Conservation (phyloP, 2,113 vertebrate genomes). For the Uria aalge region DNA sequence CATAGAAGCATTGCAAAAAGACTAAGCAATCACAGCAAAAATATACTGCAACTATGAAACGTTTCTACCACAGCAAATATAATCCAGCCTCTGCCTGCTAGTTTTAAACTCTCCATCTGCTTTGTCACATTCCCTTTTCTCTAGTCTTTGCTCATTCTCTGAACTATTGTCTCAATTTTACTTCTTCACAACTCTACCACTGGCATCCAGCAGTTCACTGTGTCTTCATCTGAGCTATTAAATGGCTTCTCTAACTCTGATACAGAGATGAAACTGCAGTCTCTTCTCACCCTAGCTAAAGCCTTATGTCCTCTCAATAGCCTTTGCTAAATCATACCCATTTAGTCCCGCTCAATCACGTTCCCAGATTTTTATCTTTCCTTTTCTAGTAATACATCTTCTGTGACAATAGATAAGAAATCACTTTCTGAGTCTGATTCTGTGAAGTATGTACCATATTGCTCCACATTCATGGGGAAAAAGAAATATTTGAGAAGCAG, state of each 20-base stretch:
- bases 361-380: neutral
- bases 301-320: neutral
- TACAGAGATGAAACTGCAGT: neutral
- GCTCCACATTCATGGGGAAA: neutral
- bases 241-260: neutral
- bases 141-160: neutral
- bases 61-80: neutral
- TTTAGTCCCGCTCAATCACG: neutral
- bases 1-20: neutral
- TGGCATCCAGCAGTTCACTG: neutral
- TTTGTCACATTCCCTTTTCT: neutral
- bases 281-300: neutral
- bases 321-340: neutral
- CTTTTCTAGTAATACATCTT: neutral
- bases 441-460: neutral
- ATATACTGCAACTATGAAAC: neutral
- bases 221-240: neutral
- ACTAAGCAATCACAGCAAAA: neutral
- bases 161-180: neutral
- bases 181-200: neutral
- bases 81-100: neutral
- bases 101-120: neutral
- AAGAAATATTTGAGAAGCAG: neutral
- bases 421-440: neutral
- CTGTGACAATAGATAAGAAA: neutral